Conservation (phyloP, 2,113 vertebrate species). For the Microcebus lehilahytsara region DNA sequence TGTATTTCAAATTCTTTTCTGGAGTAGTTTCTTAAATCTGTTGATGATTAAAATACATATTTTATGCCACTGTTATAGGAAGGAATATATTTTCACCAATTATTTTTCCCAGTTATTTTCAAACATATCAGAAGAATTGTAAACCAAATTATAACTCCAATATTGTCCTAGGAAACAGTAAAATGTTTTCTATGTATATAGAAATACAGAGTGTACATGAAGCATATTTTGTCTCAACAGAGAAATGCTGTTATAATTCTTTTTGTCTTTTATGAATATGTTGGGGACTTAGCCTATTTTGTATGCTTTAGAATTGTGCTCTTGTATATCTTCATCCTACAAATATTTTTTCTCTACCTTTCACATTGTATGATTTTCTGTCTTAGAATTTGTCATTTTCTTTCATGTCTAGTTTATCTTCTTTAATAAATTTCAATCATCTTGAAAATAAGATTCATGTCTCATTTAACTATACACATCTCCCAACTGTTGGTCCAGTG, state of each 20-base stretch:
- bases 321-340: background rate
- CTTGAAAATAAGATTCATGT: background rate
- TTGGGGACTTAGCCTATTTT: background rate
- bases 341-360: background rate
- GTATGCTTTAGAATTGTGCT: background rate
- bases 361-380: background rate
- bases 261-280: background rate
- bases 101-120: conserved; percentile 58
- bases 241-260: background rate
- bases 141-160: conserved; percentile 45
- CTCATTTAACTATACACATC: background rate
- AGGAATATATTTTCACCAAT: conserved; percentile 56
- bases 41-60: conserved; percentile 65
- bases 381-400: background rate
- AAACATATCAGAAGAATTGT: conserved; percentile 41
- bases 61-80: conserved; percentile 34
- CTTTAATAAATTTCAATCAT: conserved; percentile 1
- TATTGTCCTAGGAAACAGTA: conserved; percentile 26
- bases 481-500: background rate
- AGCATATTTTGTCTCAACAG: background rate
- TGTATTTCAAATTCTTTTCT: conserved; percentile 56
- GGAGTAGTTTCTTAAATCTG: conserved; percentile 57
- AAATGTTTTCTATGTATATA: background rate
- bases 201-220: background rate
- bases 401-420: background rate